A percentile compares a stretch with the other conserved stretches of the same genome.
phyloP scores from a whole-genome alignment of 2,113 vertebrate genomes.

The Clarias magur region DNA sequence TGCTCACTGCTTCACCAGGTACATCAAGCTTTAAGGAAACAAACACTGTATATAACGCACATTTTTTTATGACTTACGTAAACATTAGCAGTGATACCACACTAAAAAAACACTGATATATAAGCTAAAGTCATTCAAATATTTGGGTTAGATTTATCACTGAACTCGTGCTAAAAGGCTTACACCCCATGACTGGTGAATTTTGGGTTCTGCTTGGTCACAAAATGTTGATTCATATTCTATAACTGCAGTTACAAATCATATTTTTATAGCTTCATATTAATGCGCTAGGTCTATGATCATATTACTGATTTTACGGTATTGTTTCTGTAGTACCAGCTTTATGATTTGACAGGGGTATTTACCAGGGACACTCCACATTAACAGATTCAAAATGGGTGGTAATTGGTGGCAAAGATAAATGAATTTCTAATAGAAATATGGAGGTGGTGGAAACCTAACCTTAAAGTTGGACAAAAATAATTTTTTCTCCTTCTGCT shows the following conservation, averaged over 20 bases:
- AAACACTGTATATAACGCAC: background rate
- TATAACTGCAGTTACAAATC: background rate
- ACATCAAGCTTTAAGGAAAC: conserved; percentile 29
- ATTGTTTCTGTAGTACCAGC: background rate
- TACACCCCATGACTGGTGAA: background rate
- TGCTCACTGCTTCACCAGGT: conserved; percentile 90
- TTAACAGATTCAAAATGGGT: background rate
- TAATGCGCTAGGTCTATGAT: background rate
- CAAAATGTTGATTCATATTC: background rate
- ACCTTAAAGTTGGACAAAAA: too few relatives aligned
- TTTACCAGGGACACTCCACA: background rate
- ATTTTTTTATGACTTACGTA: background rate
- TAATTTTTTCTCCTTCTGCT: too few relatives aligned
- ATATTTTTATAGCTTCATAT: background rate
- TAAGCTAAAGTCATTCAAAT: background rate
- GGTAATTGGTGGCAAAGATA: background rate
- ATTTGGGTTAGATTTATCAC: background rate
- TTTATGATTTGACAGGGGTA: background rate
- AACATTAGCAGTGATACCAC: background rate
- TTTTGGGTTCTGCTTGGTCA: background rate
- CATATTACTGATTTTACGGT: background rate
- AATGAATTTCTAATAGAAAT: too few relatives aligned
- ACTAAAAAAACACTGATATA: background rate
- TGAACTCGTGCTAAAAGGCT: background rate
- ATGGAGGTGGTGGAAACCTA: too few relatives aligned